phyloP scores from a whole-genome alignment of 2,797 vertebrate species.

The Ciconia nigra region DNA sequence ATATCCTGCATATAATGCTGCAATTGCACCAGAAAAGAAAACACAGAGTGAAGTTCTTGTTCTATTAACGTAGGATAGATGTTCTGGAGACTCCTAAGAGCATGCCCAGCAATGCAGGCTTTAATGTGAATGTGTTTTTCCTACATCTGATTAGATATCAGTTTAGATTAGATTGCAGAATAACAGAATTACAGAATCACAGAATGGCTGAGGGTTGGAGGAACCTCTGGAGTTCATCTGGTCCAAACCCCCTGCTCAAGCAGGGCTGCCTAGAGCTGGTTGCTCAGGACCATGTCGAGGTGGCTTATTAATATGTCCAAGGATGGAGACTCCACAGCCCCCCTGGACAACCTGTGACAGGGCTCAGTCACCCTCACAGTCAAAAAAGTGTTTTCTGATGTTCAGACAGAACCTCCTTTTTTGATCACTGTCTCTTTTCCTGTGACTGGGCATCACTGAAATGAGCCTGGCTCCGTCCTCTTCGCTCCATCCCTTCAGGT shows the following conservation, averaged over 20 bases:
- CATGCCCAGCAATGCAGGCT: not conserved
- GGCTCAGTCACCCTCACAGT: not conserved
- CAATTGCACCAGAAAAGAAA: not conserved
- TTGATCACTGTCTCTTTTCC: not conserved
- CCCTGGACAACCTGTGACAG: not conserved
- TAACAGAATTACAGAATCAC: not conserved
- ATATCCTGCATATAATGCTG: not conserved
- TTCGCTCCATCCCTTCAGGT: not conserved
- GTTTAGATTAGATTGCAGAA: not conserved
- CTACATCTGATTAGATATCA: not conserved
- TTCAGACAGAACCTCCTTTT: not conserved
- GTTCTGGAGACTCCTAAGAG: not conserved
- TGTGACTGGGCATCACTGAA: not conserved
- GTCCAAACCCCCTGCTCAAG: too few species aligned
- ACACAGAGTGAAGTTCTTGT: not conserved
- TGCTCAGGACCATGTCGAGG: not conserved
- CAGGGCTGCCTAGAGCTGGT: not conserved
- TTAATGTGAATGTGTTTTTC: not conserved
- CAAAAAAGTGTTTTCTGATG: not conserved
- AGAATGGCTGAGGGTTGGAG: not conserved
- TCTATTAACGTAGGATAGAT: not conserved
- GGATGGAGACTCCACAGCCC: not conserved
- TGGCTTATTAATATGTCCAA: not conserved
- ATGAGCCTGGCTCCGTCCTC: not conserved
- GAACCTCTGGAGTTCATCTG: not conserved